These are phyloP conservation scores for Ciconia maguari DNA, from an alignment of 2,113 vertebrate species.

Conservation along the genomic window DNA sequence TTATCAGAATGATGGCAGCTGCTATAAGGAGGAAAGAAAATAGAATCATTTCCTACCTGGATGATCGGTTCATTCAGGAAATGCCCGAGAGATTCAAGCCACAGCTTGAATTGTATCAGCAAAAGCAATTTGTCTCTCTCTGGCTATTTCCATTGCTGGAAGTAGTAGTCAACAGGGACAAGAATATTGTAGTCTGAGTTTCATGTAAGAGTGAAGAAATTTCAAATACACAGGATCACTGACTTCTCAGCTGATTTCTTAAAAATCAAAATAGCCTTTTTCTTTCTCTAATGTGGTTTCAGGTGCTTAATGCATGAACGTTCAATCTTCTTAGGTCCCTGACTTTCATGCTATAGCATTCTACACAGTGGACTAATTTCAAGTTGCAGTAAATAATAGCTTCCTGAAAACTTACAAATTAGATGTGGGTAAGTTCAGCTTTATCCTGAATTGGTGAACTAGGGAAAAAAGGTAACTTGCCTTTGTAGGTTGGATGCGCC, in stretches of 20 bases:
- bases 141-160: conserved; percentile 7
- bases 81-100: conserved; percentile 1
- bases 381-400: background rate
- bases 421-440: background rate
- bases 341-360: background rate
- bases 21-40: background rate
- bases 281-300: background rate
- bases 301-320: background rate
- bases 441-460: background rate
- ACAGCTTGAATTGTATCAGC: background rate
- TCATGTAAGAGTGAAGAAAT: background rate
- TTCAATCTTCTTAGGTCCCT: background rate
- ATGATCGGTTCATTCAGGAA: conserved; percentile 36
- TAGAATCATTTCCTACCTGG: conserved; percentile 17
- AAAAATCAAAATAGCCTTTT: background rate
- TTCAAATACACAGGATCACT: background rate
- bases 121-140: conserved; percentile 18
- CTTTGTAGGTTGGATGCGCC: background rate
- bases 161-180: background rate
- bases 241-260: background rate
- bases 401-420: background rate
- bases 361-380: background rate
- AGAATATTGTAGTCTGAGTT: background rate
- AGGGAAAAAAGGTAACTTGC: background rate
- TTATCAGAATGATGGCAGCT: conserved; percentile 4